Evolutionary conservation across 2,888 invertebrate genomes (phyloP).

Genomic region (Acanthosepion esculentum): DNA sequence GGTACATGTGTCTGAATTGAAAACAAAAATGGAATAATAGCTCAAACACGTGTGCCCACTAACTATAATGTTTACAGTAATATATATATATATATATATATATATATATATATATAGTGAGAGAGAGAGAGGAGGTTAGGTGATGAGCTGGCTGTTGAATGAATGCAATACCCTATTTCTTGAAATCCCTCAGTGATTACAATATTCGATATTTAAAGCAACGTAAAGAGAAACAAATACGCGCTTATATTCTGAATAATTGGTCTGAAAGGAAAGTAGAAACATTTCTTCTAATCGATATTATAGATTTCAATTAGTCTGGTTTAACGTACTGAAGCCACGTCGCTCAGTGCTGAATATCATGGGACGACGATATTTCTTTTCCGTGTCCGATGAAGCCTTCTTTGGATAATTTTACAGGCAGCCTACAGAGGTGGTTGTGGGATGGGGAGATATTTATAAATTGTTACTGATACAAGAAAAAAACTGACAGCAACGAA

Average conservation of each 20-base stretch:
- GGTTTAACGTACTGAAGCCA: neutral
- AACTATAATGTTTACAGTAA: neutral
- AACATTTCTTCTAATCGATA: neutral
- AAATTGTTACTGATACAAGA: no score
- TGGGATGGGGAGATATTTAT: no score
- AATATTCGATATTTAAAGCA: neutral
- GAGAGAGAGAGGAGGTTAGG: no score
- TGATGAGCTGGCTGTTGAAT: neutral
- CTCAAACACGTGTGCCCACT: no score
- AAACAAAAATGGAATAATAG: no score
- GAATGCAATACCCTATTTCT: neutral
- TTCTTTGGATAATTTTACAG: neutral
- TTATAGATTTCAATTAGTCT: neutral
- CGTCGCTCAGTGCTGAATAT: neutral
- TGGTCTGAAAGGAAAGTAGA: neutral
- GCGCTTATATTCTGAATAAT: neutral
- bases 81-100: no score
- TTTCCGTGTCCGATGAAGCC: neutral
- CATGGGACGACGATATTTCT: neutral
- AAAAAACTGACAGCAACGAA: no score
- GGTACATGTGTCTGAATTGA: no score
- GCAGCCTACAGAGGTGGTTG: neutral
- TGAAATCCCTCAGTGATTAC: neutral
- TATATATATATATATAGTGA: neutral
- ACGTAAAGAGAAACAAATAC: neutral